A percentile compares a stretch with the other conserved stretches of the same genome.
phyloP scores from a whole-genome alignment of 2,797 vertebrate genomes.

The Sparidentex hasta region DNA sequence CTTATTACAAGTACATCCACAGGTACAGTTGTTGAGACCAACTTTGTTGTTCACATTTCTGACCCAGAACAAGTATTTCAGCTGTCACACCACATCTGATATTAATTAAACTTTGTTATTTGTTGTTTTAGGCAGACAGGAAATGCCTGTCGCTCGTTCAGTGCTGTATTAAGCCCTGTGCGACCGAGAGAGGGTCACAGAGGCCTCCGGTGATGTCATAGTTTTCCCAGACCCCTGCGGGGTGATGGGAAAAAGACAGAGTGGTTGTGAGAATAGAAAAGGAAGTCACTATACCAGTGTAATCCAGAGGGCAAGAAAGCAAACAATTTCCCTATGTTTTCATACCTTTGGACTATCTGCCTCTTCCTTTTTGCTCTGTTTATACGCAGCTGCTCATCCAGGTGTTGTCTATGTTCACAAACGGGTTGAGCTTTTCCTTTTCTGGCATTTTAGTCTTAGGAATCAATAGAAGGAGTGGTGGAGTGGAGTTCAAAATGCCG shows the following conservation, averaged over 20 bases:
- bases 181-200: slow-evolving; percentile 62
- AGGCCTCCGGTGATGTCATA: slow-evolving; percentile 71
- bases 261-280: slow-evolving; percentile 63
- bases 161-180: slow-evolving; percentile 40
- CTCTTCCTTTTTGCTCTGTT: slow-evolving; percentile 21
- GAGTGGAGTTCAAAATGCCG: background rate
- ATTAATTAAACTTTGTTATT: slow-evolving; percentile 46
- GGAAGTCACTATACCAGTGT: slow-evolving; percentile 58
- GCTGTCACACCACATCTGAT: slow-evolving; percentile 5
- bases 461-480: background rate
- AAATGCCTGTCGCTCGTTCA: slow-evolving; percentile 70
- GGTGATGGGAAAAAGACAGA: slow-evolving; percentile 69
- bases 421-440: background rate
- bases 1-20: background rate
- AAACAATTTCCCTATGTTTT: slow-evolving; percentile 36
- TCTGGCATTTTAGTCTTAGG: background rate
- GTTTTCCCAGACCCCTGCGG: slow-evolving; percentile 80
- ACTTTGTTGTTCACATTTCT: background rate
- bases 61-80: background rate
- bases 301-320: slow-evolving; percentile 52
- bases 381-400: background rate
- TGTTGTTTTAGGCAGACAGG: slow-evolving; percentile 66
- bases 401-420: background rate
- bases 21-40: too few species aligned
- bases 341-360: slow-evolving; percentile 20